Base-by-base conservation (phyloP, 1,140 invertebrate genomes). In the Antheraea mylitta region DNA sequence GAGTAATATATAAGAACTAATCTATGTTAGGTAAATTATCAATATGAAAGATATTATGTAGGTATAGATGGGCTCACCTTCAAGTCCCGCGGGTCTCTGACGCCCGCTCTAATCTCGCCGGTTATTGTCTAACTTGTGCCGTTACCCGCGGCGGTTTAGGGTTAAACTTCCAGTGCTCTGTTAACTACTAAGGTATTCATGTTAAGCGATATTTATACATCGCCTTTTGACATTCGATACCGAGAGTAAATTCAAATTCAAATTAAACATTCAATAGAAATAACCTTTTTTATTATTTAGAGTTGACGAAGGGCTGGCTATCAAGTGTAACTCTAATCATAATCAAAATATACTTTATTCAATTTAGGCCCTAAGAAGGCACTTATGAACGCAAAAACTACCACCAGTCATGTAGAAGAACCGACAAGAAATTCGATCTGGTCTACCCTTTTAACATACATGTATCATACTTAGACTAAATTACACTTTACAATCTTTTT, bases 81-180 rank as follows among this genome's bases (percentile, higher is more conserved):
- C 18, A 61, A 61, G 1, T 36, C 30, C 53, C 45, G 66, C 64
- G 53, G 63, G 62, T 64, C 22, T 37, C 61, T 16, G 22, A n/a
- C 18, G 37, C 60, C 37, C 69, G 73, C 4, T 68, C 72, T 78
- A 78, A 78, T 78, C 74, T 76, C 69, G 60, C 72, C 68, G 70
- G 75, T 82, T 80, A 82, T 80, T 82, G 80, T 77, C 76, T 70
- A 80, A 80, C 66, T 80, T 82, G 70, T 7, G 72, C 70, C 69
- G 72, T 82, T 77, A 76, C 69, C 75, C 70, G 65, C 53, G 71
- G 70, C 73, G 63, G 59, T 67, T 53, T 53, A 53, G 65, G 36
- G 64, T 22, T 59, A 66, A 64, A 59, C 62, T n/a, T 45, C 9
- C 53, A 53, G 45, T 13, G 9, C 45, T 53, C 45, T 16, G 11